Percentiles rank a stretch among this genome's conserved stretches.
phyloP scores from a whole-genome alignment of 2,113 vertebrate species.

The Nannobrachium achirus region DNA sequence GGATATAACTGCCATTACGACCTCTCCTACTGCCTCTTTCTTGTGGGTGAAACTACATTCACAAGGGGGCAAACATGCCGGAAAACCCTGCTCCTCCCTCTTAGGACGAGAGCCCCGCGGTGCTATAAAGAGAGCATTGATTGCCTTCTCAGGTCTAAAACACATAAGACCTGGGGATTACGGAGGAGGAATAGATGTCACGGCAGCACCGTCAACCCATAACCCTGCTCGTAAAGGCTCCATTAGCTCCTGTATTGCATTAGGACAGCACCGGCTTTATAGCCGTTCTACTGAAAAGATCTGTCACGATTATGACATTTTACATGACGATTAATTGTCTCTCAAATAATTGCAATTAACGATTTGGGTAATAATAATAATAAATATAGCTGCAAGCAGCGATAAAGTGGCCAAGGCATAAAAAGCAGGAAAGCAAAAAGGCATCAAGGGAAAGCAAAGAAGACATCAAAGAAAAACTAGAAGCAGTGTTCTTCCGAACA shows the following conservation, averaged over 20 bases:
- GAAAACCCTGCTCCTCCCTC: conserved; percentile 5
- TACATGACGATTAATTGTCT: too few species aligned
- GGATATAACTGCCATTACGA: background rate
- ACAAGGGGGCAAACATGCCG: conserved; percentile 23
- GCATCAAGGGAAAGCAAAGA: too few species aligned
- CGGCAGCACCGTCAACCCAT: conserved; percentile 40
- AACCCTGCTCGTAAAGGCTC: conserved; percentile 66
- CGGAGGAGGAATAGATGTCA: conserved; percentile 52
- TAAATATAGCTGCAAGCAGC: too few species aligned
- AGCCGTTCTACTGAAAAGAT: conserved; percentile 5
- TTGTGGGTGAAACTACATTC: conserved; percentile 45
- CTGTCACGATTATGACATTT: too few species aligned
- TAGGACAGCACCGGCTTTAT: conserved; percentile 6
- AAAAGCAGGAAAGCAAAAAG: too few species aligned
- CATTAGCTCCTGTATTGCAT: conserved; percentile 50
- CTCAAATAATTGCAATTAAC: too few species aligned
- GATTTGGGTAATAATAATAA: too few species aligned
- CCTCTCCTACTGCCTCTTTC: conserved; percentile 14
- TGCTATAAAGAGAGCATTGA: conserved; percentile 68
- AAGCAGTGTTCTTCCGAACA: too few species aligned
- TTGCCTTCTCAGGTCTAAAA: conserved; percentile 51
- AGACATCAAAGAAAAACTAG: too few species aligned
- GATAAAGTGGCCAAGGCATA: too few species aligned
- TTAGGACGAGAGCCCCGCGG: conserved; percentile 28
- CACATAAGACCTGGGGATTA: conserved; percentile 59